phyloP scores from a whole-genome alignment of 2,797 vertebrate genomes.

The Sebastes baramenuke region DNA sequence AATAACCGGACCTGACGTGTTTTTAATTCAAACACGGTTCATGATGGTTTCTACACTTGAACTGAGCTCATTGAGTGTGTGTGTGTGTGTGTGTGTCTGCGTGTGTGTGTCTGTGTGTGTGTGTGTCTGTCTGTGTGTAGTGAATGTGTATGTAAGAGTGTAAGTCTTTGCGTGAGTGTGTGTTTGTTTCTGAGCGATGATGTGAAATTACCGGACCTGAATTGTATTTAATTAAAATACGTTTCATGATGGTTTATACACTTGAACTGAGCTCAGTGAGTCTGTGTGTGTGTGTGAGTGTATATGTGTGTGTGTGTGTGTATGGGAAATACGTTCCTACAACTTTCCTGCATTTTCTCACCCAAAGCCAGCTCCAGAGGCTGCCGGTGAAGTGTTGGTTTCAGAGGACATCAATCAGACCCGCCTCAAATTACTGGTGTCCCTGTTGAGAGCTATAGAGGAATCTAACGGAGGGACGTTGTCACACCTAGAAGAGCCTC shows the following conservation, averaged over 20 bases:
- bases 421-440: constrained; percentile 66
- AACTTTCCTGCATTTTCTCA: background rate
- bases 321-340: background rate
- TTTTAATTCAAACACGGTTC: background rate
- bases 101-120: no score
- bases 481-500: constrained; percentile 35
- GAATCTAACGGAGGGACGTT: constrained; percentile 52
- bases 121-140: background rate
- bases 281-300: no score
- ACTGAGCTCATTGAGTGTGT: background rate
- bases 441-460: constrained; percentile 71
- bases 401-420: constrained; percentile 35
- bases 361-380: constrained; percentile 13
- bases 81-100: no score
- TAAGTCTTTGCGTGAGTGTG: no score
- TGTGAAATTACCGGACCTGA: no score
- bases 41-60: background rate
- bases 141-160: background rate
- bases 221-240: no score
- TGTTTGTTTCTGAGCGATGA: background rate
- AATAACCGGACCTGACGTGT: background rate
- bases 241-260: no score
- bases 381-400: background rate
- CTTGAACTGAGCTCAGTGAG: no score
- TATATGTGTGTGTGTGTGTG: background rate